Conservation (phyloP, 2,797 vertebrate genomes). For the Crocidura indochinensis region DNA sequence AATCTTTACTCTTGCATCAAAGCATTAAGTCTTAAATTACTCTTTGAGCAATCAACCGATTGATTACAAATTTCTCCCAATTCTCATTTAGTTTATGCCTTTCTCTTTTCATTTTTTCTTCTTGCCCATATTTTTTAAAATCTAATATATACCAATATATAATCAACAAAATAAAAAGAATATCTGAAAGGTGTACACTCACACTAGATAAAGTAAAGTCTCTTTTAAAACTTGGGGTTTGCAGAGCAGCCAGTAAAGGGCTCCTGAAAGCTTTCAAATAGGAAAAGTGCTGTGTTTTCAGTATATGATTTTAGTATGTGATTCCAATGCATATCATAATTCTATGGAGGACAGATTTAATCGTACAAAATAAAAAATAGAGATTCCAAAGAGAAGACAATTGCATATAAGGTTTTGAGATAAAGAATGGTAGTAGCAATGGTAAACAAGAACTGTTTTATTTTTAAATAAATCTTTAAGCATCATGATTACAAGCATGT, state of each 20-base stretch:
- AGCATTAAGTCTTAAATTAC: background rate
- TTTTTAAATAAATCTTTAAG: too few species aligned
- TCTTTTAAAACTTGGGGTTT: background rate
- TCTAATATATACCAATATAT: background rate
- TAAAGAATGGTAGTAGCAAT: too few species aligned
- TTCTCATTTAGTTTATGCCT: background rate
- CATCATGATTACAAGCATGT: too few species aligned
- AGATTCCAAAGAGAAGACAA: background rate
- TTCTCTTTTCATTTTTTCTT: background rate
- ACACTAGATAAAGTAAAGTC: background rate
- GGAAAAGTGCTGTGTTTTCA: background rate
- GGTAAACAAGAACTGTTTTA: too few species aligned
- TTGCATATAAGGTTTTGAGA: background rate
- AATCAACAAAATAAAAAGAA: background rate
- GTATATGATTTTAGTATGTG: background rate
- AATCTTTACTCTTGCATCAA: background rate
- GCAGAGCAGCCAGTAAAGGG: background rate
- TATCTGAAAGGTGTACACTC: background rate
- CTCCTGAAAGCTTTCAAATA: background rate
- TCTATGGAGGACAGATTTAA: background rate
- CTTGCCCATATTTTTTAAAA: background rate
- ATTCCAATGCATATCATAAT: too few species aligned
- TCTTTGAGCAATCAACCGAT: slow-evolving; percentile 1
- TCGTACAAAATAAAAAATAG: background rate
- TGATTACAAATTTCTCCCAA: background rate